Percentiles rank a stretch among this genome's conserved stretches.
phyloP scores from a whole-genome alignment of 2,113 vertebrate genomes.

The Nothobranchius furzeri region DNA sequence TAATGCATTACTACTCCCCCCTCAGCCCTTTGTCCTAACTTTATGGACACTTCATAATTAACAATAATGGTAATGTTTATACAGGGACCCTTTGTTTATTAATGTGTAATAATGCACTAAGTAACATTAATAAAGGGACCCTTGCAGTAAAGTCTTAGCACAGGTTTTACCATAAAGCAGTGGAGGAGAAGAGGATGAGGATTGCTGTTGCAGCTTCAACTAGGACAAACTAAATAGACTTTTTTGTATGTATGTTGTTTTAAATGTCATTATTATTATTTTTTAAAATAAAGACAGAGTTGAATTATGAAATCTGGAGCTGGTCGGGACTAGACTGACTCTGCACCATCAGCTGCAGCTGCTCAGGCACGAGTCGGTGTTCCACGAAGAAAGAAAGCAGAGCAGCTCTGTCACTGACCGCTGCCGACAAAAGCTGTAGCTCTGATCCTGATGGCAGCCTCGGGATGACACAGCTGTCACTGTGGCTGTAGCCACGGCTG shows the following conservation, averaged over 20 bases:
- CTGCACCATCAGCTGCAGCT: constrained; percentile 1
- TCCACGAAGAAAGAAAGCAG: neutral
- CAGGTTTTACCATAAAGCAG: neutral
- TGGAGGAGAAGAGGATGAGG: neutral
- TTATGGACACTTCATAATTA: no score
- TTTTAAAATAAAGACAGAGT: neutral
- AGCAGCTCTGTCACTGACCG: constrained; percentile 7
- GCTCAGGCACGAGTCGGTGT: neutral
- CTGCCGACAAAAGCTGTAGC: constrained; percentile 6
- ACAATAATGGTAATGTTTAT: no score
- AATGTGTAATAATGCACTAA: no score
- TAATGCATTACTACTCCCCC: no score
- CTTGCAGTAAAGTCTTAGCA: no score
- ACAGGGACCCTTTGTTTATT: no score
- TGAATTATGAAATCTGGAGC: neutral
- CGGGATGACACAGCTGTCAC: constrained; percentile 22
- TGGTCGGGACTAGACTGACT: neutral
- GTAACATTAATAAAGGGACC: no score
- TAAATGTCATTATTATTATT: neutral
- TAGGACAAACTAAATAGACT: no score
- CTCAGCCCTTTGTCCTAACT: no score
- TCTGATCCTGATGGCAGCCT: constrained; percentile 23
- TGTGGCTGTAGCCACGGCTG: neutral
- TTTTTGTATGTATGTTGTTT: neutral
- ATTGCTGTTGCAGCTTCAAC: neutral